Evolutionary conservation across 1,140 invertebrate species (phyloP).

Genomic region (Rhopalosiphum padi): DNA sequence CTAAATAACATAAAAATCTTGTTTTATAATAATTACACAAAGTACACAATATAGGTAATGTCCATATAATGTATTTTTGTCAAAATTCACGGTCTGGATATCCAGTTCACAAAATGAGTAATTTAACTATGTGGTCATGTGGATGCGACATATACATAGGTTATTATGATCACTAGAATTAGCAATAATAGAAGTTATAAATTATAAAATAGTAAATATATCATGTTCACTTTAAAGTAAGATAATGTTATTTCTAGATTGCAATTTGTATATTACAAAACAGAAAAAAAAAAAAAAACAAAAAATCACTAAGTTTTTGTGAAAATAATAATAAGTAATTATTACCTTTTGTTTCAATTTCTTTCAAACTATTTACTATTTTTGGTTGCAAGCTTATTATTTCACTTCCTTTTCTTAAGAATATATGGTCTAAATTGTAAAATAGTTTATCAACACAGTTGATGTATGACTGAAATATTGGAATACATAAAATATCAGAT

Average conservation of each 20-base stretch:
- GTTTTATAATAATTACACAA: too few species aligned
- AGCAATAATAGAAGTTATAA: neutral
- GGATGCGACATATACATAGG: too few species aligned
- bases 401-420: neutral
- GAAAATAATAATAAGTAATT: neutral
- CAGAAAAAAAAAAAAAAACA: too few species aligned
- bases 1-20: too few species aligned
- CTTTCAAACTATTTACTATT: neutral
- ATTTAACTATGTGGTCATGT: too few species aligned
- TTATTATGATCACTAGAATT: too few species aligned
- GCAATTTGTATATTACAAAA: neutral
- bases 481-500: conserved; percentile 22
- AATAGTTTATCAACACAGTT: neutral
- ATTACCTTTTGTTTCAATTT: neutral
- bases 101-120: too few species aligned
- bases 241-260: neutral
- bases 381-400: neutral
- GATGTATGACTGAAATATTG: conserved; percentile 11
- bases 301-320: too few species aligned
- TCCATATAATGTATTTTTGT: too few species aligned
- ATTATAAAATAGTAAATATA: neutral
- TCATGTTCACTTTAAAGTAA: neutral
- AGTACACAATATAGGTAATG: too few species aligned
- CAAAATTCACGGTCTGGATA: too few species aligned
- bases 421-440: conserved; percentile 27